Percentiles rank a stretch among this genome's conserved stretches.
Evolutionary conservation across 2,797 vertebrate species (phyloP).

Genomic region (Lutjanus campechanus): DNA sequence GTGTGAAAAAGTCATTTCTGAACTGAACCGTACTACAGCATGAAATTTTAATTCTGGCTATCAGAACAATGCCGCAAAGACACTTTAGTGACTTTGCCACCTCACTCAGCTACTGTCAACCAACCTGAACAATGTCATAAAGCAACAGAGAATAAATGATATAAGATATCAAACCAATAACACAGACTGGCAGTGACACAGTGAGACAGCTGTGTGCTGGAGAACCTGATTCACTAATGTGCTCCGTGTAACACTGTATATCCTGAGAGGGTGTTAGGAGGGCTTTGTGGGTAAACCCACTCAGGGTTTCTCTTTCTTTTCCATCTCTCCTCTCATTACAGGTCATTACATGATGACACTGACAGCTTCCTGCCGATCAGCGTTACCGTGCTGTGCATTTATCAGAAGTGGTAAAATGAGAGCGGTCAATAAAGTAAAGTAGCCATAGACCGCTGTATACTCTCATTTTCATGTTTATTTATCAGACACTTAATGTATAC

Average conservation of each 20-base stretch:
- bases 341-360: constrained; percentile 53
- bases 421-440: constrained; percentile 22
- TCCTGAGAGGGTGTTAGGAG: constrained; percentile 34
- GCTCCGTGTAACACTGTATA: constrained; percentile 50
- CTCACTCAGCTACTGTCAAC: constrained; percentile 38
- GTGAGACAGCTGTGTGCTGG: constrained; percentile 35
- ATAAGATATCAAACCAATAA: constrained; percentile 51
- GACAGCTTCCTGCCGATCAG: constrained; percentile 50
- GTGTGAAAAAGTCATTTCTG: constrained; percentile 54
- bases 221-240: constrained; percentile 62
- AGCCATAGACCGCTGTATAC: neutral
- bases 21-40: constrained; percentile 5
- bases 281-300: constrained; percentile 53
- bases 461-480: neutral
- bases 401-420: constrained; percentile 37
- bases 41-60: constrained; percentile 54
- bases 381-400: constrained; percentile 19
- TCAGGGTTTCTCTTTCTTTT: constrained; percentile 48
- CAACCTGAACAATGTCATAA: constrained; percentile 36
- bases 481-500: neutral
- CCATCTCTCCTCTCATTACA: constrained; percentile 71
- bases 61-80: constrained; percentile 40
- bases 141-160: constrained; percentile 44
- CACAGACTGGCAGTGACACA: constrained; percentile 34
- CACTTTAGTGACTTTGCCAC: constrained; percentile 30